phyloP scores from a whole-genome alignment of 2,888 invertebrate species.

The Coecobrya sp. region DNA sequence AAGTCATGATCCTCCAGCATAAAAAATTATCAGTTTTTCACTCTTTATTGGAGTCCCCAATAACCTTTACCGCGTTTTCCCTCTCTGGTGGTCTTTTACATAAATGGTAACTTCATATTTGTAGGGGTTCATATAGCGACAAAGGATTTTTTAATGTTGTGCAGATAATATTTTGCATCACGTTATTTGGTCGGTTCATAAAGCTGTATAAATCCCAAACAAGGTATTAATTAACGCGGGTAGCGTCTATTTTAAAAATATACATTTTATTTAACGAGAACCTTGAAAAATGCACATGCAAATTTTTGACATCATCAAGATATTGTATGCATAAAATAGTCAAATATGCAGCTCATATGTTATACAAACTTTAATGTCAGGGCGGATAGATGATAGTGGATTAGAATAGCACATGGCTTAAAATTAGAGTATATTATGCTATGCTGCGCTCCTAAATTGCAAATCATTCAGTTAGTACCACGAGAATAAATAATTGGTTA shows the following conservation, averaged over 20 bases:
- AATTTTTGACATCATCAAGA: not conserved
- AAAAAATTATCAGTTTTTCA: no score
- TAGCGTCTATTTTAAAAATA: not conserved
- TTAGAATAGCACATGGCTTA: conserved; percentile 27
- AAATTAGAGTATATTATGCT: conserved; percentile 16
- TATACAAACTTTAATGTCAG: not conserved
- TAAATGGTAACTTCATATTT: no score
- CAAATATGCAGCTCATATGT: not conserved
- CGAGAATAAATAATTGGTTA: not conserved
- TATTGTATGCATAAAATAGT: not conserved
- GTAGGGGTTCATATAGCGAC: no score
- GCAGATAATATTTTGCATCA: no score
- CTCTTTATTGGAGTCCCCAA: no score
- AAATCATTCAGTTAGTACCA: not conserved
- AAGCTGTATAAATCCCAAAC: conserved; percentile 19
- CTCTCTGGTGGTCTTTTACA: no score
- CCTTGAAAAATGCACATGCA: not conserved
- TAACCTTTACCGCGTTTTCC: no score
- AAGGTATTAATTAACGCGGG: conserved; percentile 31
- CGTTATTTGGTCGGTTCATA: not conserved
- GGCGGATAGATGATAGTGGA: not conserved
- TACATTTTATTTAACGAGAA: not conserved
- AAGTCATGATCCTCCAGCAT: no score
- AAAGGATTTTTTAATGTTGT: no score
- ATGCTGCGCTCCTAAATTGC: not conserved